Evolutionary conservation across 2,888 invertebrate species (phyloP), one percentile per base, ranked within the genome.

Genomic region (Calameuta pallipes): DNA sequence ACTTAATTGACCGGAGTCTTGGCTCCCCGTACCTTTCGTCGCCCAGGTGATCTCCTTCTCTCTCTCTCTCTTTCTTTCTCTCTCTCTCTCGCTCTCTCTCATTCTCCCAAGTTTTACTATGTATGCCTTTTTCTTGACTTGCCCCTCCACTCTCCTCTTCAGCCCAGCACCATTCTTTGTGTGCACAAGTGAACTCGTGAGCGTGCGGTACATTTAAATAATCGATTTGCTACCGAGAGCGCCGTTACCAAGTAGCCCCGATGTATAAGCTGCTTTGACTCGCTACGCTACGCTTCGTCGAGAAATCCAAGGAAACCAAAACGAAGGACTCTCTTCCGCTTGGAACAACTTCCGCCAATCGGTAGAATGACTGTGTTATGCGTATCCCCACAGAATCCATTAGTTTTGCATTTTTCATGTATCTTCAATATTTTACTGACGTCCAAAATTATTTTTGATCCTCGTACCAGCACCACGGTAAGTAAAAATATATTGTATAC

Each of bases 1-100:
- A 89, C 90, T 91, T 91, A 91, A 91, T 91, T 91, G 91, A 91
- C 91, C 91, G 89, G 88, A 90, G 90, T 91, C 91, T 90, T 88
- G 89, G 86, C 84, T 86, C 87, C 79, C 83, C 79, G 76, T 74
- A 74, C 76, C 75, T 36, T 75, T 68, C 80, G 69, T 80, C 81
- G 74, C 36, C 74, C 73, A 56, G 23, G 56, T 56, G 56, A 56
- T 56, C 56, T 23, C 56, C 56, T 1, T 56, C 41, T 56, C 56
- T 9, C 56, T 2, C 56, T 9, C 56, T 15, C 41, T 15, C 73
- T 80, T 78, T 74, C 79, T 79, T 75, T 76, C 76, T 71, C 75
- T 6, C 41, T 76, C 76, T 73, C 75, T 4, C 41, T 1, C 41
- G 1, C 73, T 80, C 79, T 76, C 76, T 76, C 76, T 75, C 75